Evolutionary conservation across 23 tunicate genomes (phyloP), one percentile per base, ranked within the genome.

Genomic region (Aplidium turbinatum): DNA sequence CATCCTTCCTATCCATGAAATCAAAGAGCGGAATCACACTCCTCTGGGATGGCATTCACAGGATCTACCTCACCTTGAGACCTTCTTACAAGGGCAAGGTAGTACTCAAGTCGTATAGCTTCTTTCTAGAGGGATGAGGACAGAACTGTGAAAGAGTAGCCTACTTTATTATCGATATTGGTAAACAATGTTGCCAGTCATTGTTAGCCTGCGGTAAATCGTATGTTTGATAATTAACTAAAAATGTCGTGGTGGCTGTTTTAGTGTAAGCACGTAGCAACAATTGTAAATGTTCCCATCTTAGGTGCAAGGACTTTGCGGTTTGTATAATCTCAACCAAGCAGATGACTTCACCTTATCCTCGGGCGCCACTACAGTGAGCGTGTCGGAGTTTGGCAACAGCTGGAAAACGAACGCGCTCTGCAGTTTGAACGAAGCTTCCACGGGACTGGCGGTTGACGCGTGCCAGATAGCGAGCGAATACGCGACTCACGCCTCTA

Each of bases 261-360:
- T n/a, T n/a, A n/a, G n/a, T n/a, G n/a, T n/a, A n/a, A n/a, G n/a
- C n/a, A n/a, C n/a, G n/a, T n/a, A n/a, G n/a, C n/a, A n/a, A n/a
- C n/a, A n/a, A n/a, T n/a, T n/a, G n/a, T n/a, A n/a, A n/a, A n/a
- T n/a, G n/a, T n/a, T n/a, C n/a, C 50, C n/a, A n/a, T n/a, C n/a
- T n/a, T 42, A 84, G 89, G 86, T 84, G 50, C 70, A 75, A 68
- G 97, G 97, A 40, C 76, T 91, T 1, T 91, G 97, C 50, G 97
- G 97, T 9, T 7, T 78, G 23, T 91, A 83, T 77, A 84, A 91
- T 46, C 82, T 83, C 55, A 91, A 84, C 75, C 91, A 84, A 68
- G 73, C 29, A 7, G 91, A 91, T 58, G 97, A 91, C 72, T 84
- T 71, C 34, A 78, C 86, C 5, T 70, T 84, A 25, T 91, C 97